Percentiles rank a stretch among this genome's conserved stretches.
Evolutionary conservation across 30 jellyfish, hydroid and myxozoan species (phyloP).

Genomic region (Hydractinia echinata): DNA sequence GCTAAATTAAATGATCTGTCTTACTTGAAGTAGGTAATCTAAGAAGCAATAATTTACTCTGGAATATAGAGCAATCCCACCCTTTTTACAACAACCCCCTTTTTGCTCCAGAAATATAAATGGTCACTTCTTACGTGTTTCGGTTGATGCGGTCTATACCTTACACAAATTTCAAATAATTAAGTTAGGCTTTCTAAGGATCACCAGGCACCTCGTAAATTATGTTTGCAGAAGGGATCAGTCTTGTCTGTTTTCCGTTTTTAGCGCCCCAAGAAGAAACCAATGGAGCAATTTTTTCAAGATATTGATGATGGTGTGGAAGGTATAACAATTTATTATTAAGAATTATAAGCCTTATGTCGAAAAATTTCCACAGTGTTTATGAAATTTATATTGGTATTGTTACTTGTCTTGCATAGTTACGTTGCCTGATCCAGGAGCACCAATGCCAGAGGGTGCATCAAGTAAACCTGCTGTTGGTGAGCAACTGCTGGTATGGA

Average conservation of each 20-base stretch:
- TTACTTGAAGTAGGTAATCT: too few relatives aligned
- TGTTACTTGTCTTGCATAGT: constrained; percentile 24
- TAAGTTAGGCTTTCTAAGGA: too few relatives aligned
- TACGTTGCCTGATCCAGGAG: constrained; percentile 88
- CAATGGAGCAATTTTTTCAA: constrained; percentile 83
- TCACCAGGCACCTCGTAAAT: too few relatives aligned
- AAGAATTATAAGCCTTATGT: background rate
- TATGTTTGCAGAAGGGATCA: too few relatives aligned
- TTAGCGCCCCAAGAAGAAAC: constrained; percentile 95
- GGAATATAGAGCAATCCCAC: too few relatives aligned
- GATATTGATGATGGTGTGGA: constrained; percentile 88
- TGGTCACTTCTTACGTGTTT: too few relatives aligned
- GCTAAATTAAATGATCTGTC: too few relatives aligned
- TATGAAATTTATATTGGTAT: background rate
- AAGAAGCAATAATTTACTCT: too few relatives aligned
- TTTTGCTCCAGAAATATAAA: too few relatives aligned
- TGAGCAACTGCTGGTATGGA: constrained; percentile 67
- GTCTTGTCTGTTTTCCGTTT: background rate
- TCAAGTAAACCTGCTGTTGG: constrained; percentile 90
- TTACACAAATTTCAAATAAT: too few relatives aligned
- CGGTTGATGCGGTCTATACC: too few relatives aligned
- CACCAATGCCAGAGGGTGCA: constrained; percentile 98
- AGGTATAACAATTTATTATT: constrained; percentile 36
- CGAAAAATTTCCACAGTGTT: background rate
- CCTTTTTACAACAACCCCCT: too few relatives aligned